These are phyloP conservation scores for Meloidogyne floridensis DNA, from an alignment of 1,140 invertebrate genomes.

Conservation along the genomic window DNA sequence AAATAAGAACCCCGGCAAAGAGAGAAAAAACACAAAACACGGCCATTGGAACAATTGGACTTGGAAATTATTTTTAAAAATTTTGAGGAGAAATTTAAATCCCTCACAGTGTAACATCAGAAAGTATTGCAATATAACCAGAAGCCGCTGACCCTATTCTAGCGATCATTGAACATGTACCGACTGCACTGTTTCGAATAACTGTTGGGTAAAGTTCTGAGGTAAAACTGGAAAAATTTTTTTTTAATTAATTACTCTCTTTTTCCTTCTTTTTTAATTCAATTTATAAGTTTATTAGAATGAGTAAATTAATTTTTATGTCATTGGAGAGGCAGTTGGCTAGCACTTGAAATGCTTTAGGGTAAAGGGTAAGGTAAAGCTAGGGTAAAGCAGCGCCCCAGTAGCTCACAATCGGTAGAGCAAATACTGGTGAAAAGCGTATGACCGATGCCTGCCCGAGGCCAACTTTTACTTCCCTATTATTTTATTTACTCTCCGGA, in stretches of 20 bases:
- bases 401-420: too few species aligned
- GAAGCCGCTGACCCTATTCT: constrained; percentile 58
- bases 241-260: too few species aligned
- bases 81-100: neutral
- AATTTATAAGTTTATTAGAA: too few species aligned
- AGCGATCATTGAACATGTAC: constrained; percentile 52
- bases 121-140: constrained; percentile 58
- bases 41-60: constrained; percentile 58
- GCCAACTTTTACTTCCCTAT: neutral
- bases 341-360: too few species aligned
- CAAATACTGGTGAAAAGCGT: too few species aligned
- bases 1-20: constrained; percentile 51
- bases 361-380: too few species aligned
- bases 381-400: too few species aligned
- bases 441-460: too few species aligned
- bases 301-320: too few species aligned
- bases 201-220: constrained; percentile 64
- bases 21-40: constrained; percentile 57
- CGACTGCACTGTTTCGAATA: constrained; percentile 57
- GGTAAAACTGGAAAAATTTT: constrained; percentile 48
- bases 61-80: constrained; percentile 51
- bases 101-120: constrained; percentile 40
- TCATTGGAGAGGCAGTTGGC: too few species aligned
- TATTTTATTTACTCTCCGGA: too few species aligned
- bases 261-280: too few species aligned